Percentiles rank a stretch among this genome's conserved stretches.
Conservation (phyloP, 2,888 invertebrate species). For the Hemithea aestivaria region DNA sequence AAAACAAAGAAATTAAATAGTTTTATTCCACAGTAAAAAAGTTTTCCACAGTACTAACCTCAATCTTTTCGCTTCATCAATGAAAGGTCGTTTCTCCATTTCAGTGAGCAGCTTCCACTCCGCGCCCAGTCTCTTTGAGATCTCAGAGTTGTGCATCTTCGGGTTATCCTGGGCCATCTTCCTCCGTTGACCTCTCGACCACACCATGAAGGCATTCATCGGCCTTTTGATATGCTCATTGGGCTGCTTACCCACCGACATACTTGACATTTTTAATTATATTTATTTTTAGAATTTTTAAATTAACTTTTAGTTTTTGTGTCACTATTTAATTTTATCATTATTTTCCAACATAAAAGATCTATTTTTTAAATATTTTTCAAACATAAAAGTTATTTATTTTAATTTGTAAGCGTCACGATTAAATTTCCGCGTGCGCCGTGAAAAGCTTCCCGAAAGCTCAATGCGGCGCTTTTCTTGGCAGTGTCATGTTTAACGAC, state of each 20-base stretch:
- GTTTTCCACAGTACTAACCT: slow-evolving; percentile 86
- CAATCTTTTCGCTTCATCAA: slow-evolving; percentile 93
- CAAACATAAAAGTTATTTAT: slow-evolving; percentile 7
- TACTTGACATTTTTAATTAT: slow-evolving; percentile 26
- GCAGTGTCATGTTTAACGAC: slow-evolving; percentile 63
- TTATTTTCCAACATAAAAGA: too few relatives aligned
- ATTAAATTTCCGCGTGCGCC: slow-evolving; percentile 51
- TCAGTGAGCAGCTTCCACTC: slow-evolving; percentile 94
- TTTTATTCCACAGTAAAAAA: too few relatives aligned
- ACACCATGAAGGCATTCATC: slow-evolving; percentile 97
- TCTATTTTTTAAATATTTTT: too few relatives aligned
- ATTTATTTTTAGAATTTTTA: slow-evolving; percentile 1
- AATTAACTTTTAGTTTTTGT: slow-evolving; percentile 8
- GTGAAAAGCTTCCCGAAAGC: slow-evolving; percentile 75
- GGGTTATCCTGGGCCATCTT: slow-evolving; percentile 97
- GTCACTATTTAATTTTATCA: background rate
- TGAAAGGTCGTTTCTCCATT: slow-evolving; percentile 92
- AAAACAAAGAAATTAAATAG: too few relatives aligned
- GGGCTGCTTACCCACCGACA: slow-evolving; percentile 68
- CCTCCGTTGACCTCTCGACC: slow-evolving; percentile 92
- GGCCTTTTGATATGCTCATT: slow-evolving; percentile 93
- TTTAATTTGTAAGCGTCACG: slow-evolving; percentile 23
- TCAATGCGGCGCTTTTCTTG: slow-evolving; percentile 76
- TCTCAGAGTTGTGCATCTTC: slow-evolving; percentile 96
- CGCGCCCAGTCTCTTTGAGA: slow-evolving; percentile 90